A percentile compares a stretch with the other conserved stretches of the same genome.
phyloP scores from a whole-genome alignment of 2,797 vertebrate genomes.

The Carcharodon carcharias region DNA sequence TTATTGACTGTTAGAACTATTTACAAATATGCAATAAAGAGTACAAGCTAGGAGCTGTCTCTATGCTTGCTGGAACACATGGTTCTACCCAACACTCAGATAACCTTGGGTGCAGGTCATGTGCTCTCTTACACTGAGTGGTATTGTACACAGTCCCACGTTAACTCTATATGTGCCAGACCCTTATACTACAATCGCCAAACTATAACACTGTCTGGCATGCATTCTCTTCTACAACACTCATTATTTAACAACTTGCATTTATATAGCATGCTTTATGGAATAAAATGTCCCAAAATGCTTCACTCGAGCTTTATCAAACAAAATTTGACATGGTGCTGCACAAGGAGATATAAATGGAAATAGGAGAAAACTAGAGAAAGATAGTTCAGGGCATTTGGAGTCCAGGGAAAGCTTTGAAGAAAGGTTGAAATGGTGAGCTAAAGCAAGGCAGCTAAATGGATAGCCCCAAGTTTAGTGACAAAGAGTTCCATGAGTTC shows the following conservation, averaged over 20 bases:
- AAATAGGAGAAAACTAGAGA: background rate
- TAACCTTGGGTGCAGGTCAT: no score
- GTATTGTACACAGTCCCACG: no score
- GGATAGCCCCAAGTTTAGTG: background rate
- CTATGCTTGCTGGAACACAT: no score
- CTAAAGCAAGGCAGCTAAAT: background rate
- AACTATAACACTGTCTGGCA: background rate
- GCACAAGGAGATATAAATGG: background rate
- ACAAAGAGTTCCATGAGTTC: background rate
- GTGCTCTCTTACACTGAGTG: no score
- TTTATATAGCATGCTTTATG: no score
- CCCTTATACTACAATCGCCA: background rate
- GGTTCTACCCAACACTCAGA: no score
- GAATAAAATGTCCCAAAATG: background rate
- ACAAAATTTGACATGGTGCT: background rate
- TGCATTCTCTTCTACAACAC: background rate
- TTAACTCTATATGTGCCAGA: no score
- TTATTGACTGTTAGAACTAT: no score
- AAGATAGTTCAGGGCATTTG: background rate
- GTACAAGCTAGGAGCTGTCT: no score
- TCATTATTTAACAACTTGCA: no score
- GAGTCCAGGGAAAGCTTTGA: background rate
- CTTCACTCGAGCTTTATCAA: background rate
- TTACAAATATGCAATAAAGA: no score
- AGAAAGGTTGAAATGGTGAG: background rate